Evolutionary conservation across 2,888 invertebrate species (phyloP).

Genomic region (Dyspetes luteomarginatus): DNA sequence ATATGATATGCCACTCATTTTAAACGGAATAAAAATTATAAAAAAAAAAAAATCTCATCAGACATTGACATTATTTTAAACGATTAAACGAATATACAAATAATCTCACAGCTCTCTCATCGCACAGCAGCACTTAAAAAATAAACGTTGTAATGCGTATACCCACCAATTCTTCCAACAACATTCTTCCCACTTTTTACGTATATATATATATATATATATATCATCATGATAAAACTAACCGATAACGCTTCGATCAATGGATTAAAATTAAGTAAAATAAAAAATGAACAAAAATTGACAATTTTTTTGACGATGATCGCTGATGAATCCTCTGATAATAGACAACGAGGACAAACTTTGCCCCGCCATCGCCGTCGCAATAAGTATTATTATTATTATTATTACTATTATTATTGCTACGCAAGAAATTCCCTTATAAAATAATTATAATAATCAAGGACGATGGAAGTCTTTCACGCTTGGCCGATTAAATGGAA

Average conservation of each 20-base stretch:
- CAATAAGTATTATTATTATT: not conserved
- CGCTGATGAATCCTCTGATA: conserved; percentile 34
- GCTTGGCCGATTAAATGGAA: conserved; percentile 81
- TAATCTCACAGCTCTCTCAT: conserved; percentile 46
- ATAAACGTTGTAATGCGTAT: conserved; percentile 51
- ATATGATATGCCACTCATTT: conserved; percentile 26
- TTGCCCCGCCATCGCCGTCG: conserved; percentile 9
- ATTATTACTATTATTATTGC: conserved; percentile 21
- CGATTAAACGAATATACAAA: conserved; percentile 44
- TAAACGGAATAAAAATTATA: conserved; percentile 8
- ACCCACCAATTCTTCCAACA: conserved; percentile 55
- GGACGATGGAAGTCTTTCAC: conserved; percentile 75
- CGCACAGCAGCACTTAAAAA: conserved; percentile 29
- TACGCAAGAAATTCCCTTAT: not conserved
- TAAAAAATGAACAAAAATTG: conserved; percentile 10
- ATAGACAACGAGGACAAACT: conserved; percentile 1
- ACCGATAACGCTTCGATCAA: conserved; percentile 15
- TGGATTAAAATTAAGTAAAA: not conserved
- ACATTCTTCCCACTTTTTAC: conserved; percentile 41
- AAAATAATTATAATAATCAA: conserved; percentile 40
- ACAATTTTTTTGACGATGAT: conserved; percentile 9
- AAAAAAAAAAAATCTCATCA: too few species aligned
- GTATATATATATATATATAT: too few species aligned
- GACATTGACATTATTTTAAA: conserved; percentile 27
- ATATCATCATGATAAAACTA: too few species aligned